These are phyloP conservation scores for Lobophora halterata DNA, from an alignment of 2,888 invertebrate genomes.

Conservation along the genomic window DNA sequence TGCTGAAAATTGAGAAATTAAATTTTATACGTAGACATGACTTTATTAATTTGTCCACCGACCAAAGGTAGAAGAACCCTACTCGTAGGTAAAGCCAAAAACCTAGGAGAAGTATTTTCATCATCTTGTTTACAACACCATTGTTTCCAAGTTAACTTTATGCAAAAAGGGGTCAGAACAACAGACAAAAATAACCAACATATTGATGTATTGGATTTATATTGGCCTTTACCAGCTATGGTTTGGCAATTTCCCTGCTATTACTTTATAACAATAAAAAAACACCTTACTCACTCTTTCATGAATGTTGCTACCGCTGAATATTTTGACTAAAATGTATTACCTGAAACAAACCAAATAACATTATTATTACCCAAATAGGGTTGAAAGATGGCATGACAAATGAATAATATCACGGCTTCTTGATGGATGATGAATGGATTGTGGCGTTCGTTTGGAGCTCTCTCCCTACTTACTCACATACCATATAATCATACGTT, in stretches of 20 bases:
- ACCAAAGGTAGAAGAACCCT: slow-evolving; percentile 2
- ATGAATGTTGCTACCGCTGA: neutral
- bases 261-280: too few species aligned
- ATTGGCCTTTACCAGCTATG: neutral
- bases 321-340: slow-evolving; percentile 15
- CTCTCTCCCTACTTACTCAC: too few species aligned
- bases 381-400: slow-evolving; percentile 38
- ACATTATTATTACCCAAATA: slow-evolving; percentile 13
- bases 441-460: too few species aligned
- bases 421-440: slow-evolving; percentile 62
- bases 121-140: too few species aligned
- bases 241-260: neutral
- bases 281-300: too few species aligned
- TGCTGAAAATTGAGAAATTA: slow-evolving; percentile 55
- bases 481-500: too few species aligned
- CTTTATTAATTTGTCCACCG: slow-evolving; percentile 17
- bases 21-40: slow-evolving; percentile 27
- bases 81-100: neutral
- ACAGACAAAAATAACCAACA: too few species aligned
- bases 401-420: slow-evolving; percentile 52
- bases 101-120: neutral
- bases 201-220: too few species aligned
- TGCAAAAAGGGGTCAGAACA: too few species aligned
- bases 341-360: slow-evolving; percentile 25
- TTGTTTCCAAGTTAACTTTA: too few species aligned